Conservation (phyloP, 2,888 invertebrate species). For the Cylloceria caligata region DNA sequence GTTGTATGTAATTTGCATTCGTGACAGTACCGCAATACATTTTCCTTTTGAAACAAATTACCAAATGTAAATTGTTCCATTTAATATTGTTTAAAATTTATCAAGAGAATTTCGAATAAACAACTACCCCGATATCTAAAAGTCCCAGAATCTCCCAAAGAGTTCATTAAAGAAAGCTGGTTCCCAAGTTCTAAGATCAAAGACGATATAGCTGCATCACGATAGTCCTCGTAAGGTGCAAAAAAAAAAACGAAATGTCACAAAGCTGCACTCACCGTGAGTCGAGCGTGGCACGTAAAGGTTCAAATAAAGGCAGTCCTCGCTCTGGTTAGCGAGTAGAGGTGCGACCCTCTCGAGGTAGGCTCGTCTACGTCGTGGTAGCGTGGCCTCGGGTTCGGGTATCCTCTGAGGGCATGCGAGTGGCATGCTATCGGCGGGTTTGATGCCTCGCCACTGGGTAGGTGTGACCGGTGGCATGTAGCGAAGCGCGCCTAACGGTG, state of each 20-base stretch:
- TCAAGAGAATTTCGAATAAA: not conserved
- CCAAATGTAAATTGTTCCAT: not conserved
- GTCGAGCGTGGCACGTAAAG: constrained; percentile 94
- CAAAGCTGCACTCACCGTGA: constrained; percentile 77
- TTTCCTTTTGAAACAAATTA: not conserved
- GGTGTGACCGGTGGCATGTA: constrained; percentile 98
- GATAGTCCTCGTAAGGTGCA: not conserved
- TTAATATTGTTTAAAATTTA: not conserved
- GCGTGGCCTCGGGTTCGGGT: constrained; percentile 85
- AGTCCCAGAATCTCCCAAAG: not conserved
- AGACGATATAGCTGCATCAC: not conserved
- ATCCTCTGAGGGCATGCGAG: constrained; percentile 95
- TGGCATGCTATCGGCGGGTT: constrained; percentile 92
- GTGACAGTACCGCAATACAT: not conserved
- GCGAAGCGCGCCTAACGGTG: constrained; percentile 95
- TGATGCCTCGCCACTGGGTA: constrained; percentile 93
- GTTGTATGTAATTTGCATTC: not conserved
- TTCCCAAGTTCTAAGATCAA: not conserved
- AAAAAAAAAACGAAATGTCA: not conserved
- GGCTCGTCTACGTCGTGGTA: constrained; percentile 93
- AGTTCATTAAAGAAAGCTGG: not conserved
- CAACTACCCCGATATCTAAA: not conserved
- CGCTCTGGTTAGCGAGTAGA: constrained; percentile 95
- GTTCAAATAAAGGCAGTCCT: constrained; percentile 99
- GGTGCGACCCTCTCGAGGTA: constrained; percentile 94